A percentile compares a stretch with the other conserved stretches of the same genome.
These are phyloP conservation scores for Synanthedon myopaeformis DNA, from an alignment of 2,888 invertebrate genomes.

Conservation along the genomic window DNA sequence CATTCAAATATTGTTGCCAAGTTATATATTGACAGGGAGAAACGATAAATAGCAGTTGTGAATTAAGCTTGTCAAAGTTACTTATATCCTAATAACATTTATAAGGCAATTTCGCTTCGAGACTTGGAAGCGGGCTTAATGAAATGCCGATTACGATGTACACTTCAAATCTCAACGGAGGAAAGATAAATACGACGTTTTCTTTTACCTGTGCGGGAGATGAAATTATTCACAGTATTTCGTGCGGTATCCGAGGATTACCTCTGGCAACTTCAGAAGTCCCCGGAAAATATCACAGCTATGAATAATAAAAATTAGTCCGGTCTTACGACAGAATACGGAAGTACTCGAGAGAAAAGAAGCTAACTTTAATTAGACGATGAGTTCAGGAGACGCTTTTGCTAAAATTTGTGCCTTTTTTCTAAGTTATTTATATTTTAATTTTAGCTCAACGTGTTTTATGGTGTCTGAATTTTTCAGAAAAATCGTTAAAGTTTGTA, in stretches of 20 bases:
- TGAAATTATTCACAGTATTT: constrained; percentile 30
- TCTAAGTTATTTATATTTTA: background rate
- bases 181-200: constrained; percentile 22
- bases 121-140: constrained; percentile 5
- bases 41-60: no score
- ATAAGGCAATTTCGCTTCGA: background rate
- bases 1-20: no score
- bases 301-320: constrained; percentile 39
- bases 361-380: constrained; percentile 9
- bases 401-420: background rate
- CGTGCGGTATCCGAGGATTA: constrained; percentile 31
- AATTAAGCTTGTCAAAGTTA: background rate
- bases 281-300: constrained; percentile 27
- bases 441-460: background rate
- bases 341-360: background rate
- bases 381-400: constrained; percentile 1
- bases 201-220: constrained; percentile 11
- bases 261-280: constrained; percentile 19
- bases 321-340: background rate
- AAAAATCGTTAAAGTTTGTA: background rate
- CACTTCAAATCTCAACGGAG: constrained; percentile 14
- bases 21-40: no score
- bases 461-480: background rate
- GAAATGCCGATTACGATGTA: constrained; percentile 7
- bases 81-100: background rate